Evolutionary conservation across 2,888 invertebrate species (phyloP), one percentile per base, ranked within the genome.

Genomic region (Slavum lentiscoides): DNA sequence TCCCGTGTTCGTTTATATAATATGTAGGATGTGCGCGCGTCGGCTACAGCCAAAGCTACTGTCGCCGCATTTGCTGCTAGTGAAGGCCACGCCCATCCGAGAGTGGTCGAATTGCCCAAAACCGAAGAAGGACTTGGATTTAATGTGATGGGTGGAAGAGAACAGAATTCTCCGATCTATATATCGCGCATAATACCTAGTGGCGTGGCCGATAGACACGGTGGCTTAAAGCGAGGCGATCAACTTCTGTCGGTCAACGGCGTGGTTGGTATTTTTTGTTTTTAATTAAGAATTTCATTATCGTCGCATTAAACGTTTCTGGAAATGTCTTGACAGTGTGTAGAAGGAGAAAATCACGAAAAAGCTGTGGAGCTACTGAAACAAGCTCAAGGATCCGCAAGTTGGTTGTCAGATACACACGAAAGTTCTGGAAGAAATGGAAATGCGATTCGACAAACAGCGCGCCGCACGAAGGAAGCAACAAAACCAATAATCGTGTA

Each of bases 381-480:
- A 86, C 96, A 97, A 87, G 98, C 99, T 55, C 93, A 94, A 85
- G 97, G 96, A 69, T 95, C 96, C 75, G 98, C 0, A 97, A 97
- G 86, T 89, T 98, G 81, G 97, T 98, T 53, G 98, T 98, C 0
- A 91, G 99, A 77, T 99, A 99, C 87, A 98, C 98, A 53, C 99
- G n/a, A 95, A 97, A 86, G 96, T 99, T 39, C 88, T 99, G 73
- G 99, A 99, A 87, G 99, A 99, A 89, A 99, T 99, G 98, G 99
- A 99, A 89, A 91, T 97, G 89, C 91, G 99, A 84, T 99, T 99
- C 88, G 97, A 98, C 86, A 97, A 97, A 86, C 97, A 98, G 86
- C 90, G 97, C 84, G 94, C 95, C 77, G 92, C 94, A 66, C 90
- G 95, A 83, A 90, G 93, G 85, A 91, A 94, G 84, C 92, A 92